Evolutionary conservation across 2,888 invertebrate species (phyloP).

Genomic region (Apodemia mormo): DNA sequence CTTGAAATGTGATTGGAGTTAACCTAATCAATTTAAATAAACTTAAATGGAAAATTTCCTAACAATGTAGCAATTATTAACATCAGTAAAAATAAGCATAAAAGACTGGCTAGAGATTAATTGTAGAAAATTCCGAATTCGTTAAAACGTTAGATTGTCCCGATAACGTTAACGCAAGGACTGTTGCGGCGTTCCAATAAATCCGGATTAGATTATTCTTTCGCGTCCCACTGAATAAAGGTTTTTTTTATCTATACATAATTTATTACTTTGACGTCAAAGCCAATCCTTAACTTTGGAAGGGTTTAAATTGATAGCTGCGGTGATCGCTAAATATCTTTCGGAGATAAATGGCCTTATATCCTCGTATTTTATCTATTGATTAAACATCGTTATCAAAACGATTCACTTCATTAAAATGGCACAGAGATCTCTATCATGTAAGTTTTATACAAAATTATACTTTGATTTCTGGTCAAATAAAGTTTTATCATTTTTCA

Average conservation of each 20-base stretch:
- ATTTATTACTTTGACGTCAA: conserved; percentile 46
- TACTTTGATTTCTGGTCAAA: neutral
- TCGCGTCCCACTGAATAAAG: conserved; percentile 44
- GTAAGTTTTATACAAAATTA: too few species aligned
- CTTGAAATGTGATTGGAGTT: too few species aligned
- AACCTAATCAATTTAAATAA: too few species aligned
- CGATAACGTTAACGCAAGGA: conserved; percentile 47
- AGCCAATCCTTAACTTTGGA: conserved; percentile 31
- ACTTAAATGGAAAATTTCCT: too few species aligned
- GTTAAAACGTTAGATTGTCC: conserved; percentile 65
- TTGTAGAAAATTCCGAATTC: conserved; percentile 46
- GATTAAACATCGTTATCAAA: neutral
- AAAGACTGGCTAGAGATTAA: conserved; percentile 48
- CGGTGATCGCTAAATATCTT: conserved; percentile 4
- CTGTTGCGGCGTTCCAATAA: conserved; percentile 47
- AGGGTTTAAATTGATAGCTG: conserved; percentile 16
- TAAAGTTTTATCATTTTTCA: neutral
- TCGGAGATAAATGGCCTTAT: neutral
- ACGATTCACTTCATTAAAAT: neutral
- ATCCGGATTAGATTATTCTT: conserved; percentile 64
- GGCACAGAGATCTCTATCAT: too few species aligned
- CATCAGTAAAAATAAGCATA: neutral
- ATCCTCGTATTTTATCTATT: neutral
- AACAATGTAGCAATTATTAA: too few species aligned
- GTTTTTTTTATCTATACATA: conserved; percentile 50